Conservation (phyloP, 2,797 vertebrate genomes). For the Astyanax mexicanus region DNA sequence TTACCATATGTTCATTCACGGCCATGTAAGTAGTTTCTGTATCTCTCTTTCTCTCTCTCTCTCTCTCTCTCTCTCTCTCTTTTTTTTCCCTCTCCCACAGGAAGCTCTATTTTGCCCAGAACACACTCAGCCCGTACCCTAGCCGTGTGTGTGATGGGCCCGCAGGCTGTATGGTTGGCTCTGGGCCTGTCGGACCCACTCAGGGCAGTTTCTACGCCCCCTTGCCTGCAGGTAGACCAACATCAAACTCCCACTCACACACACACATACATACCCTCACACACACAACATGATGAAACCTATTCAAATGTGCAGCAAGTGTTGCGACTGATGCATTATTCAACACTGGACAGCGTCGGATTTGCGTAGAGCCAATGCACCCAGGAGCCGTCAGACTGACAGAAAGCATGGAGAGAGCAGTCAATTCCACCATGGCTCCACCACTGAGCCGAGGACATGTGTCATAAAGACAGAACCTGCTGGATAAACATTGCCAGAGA, state of each 20-base stretch:
- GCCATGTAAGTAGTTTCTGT: not conserved
- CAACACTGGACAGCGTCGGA: not conserved
- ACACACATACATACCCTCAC: not conserved
- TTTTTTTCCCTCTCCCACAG: slow-evolving; percentile 71
- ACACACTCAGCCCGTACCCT: slow-evolving; percentile 87
- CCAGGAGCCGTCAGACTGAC: slow-evolving; percentile 6
- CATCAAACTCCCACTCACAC: slow-evolving; percentile 16
- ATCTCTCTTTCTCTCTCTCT: slow-evolving; percentile 26
- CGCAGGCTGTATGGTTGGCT: slow-evolving; percentile 87
- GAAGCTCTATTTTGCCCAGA: slow-evolving; percentile 93
- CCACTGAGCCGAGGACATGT: not conserved
- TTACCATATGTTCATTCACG: not conserved
- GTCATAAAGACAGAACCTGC: not conserved
- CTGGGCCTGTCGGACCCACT: slow-evolving; percentile 87
- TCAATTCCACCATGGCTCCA: not conserved
- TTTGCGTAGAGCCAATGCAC: not conserved
- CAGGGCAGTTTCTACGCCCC: slow-evolving; percentile 88
- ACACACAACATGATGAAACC: not conserved
- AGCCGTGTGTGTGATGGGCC: slow-evolving; percentile 87
- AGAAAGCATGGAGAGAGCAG: not conserved
- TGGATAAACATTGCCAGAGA: not conserved
- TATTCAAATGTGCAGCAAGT: not conserved
- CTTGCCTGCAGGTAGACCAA: slow-evolving; percentile 66
- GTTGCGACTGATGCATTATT: slow-evolving; percentile 3
- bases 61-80: not conserved